Conservation (phyloP, 2,888 invertebrate species). For the Cosmopolites sordidus region DNA sequence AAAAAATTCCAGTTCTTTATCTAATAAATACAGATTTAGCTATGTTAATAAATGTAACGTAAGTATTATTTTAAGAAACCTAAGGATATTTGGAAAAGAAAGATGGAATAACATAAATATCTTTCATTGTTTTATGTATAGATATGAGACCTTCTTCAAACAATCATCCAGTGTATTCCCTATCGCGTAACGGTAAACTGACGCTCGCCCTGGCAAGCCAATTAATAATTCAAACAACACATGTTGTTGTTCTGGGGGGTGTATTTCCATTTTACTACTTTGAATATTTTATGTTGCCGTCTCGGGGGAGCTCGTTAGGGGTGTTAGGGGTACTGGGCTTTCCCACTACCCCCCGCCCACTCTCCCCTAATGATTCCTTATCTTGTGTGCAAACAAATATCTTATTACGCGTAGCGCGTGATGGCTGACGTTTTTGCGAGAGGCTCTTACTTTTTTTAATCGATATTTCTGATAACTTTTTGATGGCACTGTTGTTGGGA, state of each 20-base stretch:
- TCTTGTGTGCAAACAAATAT: constrained; percentile 27
- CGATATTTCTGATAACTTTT: not conserved
- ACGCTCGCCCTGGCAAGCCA: constrained; percentile 3
- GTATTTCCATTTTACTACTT: constrained; percentile 17
- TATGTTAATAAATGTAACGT: too few relatives aligned
- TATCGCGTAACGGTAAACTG: constrained; percentile 9
- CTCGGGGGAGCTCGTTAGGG: constrained; percentile 22
- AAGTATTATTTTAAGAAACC: too few relatives aligned
- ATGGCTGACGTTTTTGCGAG: constrained; percentile 12
- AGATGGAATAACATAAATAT: too few relatives aligned
- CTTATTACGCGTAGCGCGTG: constrained; percentile 20
- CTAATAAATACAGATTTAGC: too few relatives aligned
- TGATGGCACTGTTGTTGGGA: too few relatives aligned
- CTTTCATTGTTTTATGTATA: too few relatives aligned
- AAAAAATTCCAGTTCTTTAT: too few relatives aligned
- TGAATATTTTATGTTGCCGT: constrained; percentile 22
- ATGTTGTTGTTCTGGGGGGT: constrained; percentile 20
- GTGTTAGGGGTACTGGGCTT: constrained; percentile 4
- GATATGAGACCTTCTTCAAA: not conserved
- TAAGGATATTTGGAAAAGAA: too few relatives aligned
- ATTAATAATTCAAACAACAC: constrained; percentile 26
- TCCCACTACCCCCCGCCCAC: not conserved
- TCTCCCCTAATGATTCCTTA: constrained; percentile 21
- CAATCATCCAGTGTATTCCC: not conserved
- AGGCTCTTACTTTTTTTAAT: constrained; percentile 4